Base-by-base conservation (phyloP, 1,140 invertebrate species). In the Pseudomyrmex flavicornis region DNA sequence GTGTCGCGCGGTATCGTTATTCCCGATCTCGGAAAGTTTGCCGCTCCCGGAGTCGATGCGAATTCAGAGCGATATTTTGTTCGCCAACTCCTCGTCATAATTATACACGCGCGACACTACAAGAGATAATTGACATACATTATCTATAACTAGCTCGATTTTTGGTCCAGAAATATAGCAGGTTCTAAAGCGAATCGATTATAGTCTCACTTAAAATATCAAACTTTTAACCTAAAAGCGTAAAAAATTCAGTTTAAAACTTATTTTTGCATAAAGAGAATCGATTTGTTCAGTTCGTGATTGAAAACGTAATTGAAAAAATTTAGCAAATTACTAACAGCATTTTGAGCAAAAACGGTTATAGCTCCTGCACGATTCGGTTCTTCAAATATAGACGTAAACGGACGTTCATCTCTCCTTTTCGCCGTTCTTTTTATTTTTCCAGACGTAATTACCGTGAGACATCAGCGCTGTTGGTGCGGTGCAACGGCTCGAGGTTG, bases 391-490 rank as follows among this genome's bases (percentile, higher is more conserved):
- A 76, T 76, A 76, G 74, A 56, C 61, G 58, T 44, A 13, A 17
- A 8, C 48, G 52, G 50, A 52, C 50, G 13, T 13, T 52, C 13
- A 13, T 52, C 50, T 4, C 65, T 48, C 76, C 20, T 59, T 35
- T 26, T 20, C 68, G 20, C n/a, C 22, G 66, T 13, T 22, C 8
- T 79, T 72, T 80, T 80, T 59, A 59, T 70, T 72, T 59, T 75
- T 72, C 52, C 52, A 44, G 20, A 9, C 56, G 69, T 86, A 87
- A 87, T 87, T 87, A 84, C 85, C 85, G 83, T 83, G 61, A 84
- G 76, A 77, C 83, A 84, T 87, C 86, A 87, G 63, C 85, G 54
- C 17, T 15, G 44, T 54, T 26, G 76, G 5, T n/a, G 63, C 22
- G 9, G 8, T 12, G 15, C 50, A 17, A 65, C 35, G 35, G 56